These are phyloP conservation scores for Emmelina monodactyla DNA, from an alignment of 2,888 invertebrate genomes.

Conservation along the genomic window DNA sequence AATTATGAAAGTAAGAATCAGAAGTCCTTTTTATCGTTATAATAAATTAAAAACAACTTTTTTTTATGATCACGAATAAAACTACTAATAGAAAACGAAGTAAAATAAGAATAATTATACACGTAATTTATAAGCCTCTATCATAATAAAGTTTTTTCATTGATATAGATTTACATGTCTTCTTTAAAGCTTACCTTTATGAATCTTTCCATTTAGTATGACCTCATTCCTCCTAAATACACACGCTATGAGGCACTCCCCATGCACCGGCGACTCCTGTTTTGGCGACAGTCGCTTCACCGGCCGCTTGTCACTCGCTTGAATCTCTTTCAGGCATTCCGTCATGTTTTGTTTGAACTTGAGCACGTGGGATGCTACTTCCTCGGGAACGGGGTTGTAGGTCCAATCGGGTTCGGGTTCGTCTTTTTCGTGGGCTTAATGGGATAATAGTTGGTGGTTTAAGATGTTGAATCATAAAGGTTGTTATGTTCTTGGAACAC, in stretches of 20 bases:
- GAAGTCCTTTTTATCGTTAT: no score
- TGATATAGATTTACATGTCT: neutral
- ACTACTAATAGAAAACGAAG: no score
- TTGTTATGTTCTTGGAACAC: no score
- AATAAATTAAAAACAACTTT: no score
- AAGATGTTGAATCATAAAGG: no score
- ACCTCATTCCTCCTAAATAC: slow-evolving; percentile 48
- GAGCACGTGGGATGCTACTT: slow-evolving; percentile 30
- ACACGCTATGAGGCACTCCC: slow-evolving; percentile 51
- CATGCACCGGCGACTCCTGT: slow-evolving; percentile 44
- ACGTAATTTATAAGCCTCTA: no score
- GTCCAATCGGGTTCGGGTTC: slow-evolving; percentile 55
- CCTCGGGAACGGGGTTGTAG: slow-evolving; percentile 47
- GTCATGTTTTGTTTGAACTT: slow-evolving; percentile 50
- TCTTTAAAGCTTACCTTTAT: slow-evolving; percentile 32
- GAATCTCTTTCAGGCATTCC: slow-evolving; percentile 49
- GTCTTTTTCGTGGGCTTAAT: slow-evolving; percentile 14
- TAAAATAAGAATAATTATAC: no score
- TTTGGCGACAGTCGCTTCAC: slow-evolving; percentile 41
- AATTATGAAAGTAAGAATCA: neutral
- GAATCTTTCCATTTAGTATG: slow-evolving; percentile 39
- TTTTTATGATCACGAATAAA: no score
- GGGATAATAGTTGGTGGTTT: no score
- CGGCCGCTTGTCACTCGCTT: slow-evolving; percentile 31
- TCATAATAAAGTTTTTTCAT: no score